Conservation (phyloP, 2,888 invertebrate genomes). For the Agrotis clavis region DNA sequence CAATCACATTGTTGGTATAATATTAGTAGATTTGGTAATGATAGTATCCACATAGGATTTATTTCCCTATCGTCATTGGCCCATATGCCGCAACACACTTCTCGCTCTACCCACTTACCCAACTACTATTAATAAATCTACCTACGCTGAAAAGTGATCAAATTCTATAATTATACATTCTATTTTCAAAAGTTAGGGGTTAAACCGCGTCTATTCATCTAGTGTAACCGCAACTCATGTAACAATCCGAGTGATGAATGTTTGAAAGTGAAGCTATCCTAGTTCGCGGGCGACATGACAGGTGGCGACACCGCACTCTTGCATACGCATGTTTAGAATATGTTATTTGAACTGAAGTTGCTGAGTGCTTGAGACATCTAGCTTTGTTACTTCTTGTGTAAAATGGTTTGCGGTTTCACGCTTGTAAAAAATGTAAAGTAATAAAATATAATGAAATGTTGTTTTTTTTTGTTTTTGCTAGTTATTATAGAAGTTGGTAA, state of each 20-base stretch:
- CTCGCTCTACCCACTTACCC: not conserved
- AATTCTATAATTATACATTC: conserved; percentile 15
- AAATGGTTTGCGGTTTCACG: conserved; percentile 8
- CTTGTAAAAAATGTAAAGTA: not conserved
- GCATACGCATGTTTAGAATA: conserved; percentile 50
- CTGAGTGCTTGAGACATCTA: conserved; percentile 11
- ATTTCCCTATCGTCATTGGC: not conserved
- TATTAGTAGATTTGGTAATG: not conserved
- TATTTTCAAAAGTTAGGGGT: conserved; percentile 38
- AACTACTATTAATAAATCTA: not conserved
- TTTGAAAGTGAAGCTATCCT: conserved; percentile 57
- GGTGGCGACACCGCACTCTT: conserved; percentile 52
- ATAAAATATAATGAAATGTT: not conserved
- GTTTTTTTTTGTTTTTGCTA: too few species aligned
- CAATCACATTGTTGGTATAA: too few species aligned
- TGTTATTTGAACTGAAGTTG: conserved; percentile 33
- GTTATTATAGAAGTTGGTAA: too few species aligned
- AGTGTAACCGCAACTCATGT: conserved; percentile 54
- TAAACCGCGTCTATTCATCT: conserved; percentile 45
- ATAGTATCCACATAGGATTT: not conserved
- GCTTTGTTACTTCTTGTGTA: conserved; percentile 32
- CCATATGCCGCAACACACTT: not conserved
- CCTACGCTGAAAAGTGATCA: conserved; percentile 3
- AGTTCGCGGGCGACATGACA: conserved; percentile 48
- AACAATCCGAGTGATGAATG: conserved; percentile 58